These are phyloP conservation scores for Heteronetta atricapilla DNA, from an alignment of 2,113 vertebrate species.

Conservation along the genomic window DNA sequence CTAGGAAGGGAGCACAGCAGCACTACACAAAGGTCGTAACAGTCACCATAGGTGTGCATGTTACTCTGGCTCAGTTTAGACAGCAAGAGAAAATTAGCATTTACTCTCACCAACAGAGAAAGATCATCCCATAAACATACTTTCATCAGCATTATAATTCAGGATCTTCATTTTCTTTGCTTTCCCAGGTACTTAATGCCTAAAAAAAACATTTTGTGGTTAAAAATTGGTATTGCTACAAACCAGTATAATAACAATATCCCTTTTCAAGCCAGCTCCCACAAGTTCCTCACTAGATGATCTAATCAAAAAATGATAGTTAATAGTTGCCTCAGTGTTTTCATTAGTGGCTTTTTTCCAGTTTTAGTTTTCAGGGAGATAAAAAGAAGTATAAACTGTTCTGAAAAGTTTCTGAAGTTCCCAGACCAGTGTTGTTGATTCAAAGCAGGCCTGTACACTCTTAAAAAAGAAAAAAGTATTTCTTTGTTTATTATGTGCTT, in stretches of 20 bases:
- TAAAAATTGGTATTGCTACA: slow-evolving; percentile 45
- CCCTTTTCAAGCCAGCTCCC: slow-evolving; percentile 15
- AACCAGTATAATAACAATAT: slow-evolving; percentile 32
- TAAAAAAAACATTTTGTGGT: slow-evolving; percentile 27
- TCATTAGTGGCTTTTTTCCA: not conserved
- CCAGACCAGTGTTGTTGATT: not conserved
- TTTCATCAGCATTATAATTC: slow-evolving; percentile 32
- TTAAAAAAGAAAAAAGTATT: not conserved
- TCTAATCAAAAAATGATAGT: slow-evolving; percentile 7
- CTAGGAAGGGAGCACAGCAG: slow-evolving; percentile 25
- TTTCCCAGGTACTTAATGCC: not conserved
- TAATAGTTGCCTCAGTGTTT: slow-evolving; percentile 3
- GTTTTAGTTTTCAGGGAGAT: not conserved
- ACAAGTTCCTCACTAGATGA: slow-evolving; percentile 22
- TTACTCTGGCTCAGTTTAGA: slow-evolving; percentile 3
- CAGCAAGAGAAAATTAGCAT: slow-evolving; percentile 30
- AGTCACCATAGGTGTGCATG: slow-evolving; percentile 12
- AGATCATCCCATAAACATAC: not conserved
- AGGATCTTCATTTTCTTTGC: slow-evolving; percentile 13
- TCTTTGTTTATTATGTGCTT: slow-evolving; percentile 36
- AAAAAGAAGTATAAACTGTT: slow-evolving; percentile 16
- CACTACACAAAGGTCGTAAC: slow-evolving; percentile 20
- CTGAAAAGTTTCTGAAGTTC: slow-evolving; percentile 1
- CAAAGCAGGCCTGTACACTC: not conserved
- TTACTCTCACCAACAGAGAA: slow-evolving; percentile 22